Evolutionary conservation across 2,888 invertebrate species (phyloP), one percentile per base, ranked within the genome.

Genomic region (Drosophila silvestris): DNA sequence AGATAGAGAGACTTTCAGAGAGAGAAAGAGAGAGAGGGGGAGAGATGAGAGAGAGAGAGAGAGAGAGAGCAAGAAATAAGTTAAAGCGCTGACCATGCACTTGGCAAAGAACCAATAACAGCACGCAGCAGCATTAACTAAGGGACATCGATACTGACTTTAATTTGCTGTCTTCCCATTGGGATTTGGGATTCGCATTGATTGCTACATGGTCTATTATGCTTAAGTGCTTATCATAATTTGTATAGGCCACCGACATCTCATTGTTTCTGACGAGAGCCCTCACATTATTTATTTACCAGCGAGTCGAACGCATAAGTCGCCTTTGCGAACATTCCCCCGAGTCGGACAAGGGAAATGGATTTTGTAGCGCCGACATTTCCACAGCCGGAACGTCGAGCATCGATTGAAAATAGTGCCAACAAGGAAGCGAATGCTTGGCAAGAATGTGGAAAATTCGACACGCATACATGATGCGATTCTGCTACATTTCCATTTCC

Each of bases 141-240:
- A 44, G 44, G 10, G 47, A 53, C 53, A 51, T 72, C 53, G 51
- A 41, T 58, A 33, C 65, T 60, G 60, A 85, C 89, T 77, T 83
- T 77, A 71, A 66, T 72, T 76, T 79, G 68, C 56, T 39, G 64
- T 47, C 41, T 51, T 67, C 47, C 85, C 71, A 44, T 53, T 74
- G 79, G 82, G 82, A 70, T 35, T 73, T 63, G 74, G 61, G 58
- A 77, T 16, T 74, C 72, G 70, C 77, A 83, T 85, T 90, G 89
- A 87, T 89, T 87, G 80, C 77, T 64, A 77, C 77, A 79, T 79
- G 73, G 80, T 77, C 86, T 89, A 85, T 90, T 83, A 89, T 89
- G 63, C 78, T 80, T 77, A 90, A 85, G 82, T 85, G 89, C 89
- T 87, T 90, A 89, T 90, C 89, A 87, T 87, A 89, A 90, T 90